Conservation (phyloP, 2,888 invertebrate genomes). For the Amiota mariae region DNA sequence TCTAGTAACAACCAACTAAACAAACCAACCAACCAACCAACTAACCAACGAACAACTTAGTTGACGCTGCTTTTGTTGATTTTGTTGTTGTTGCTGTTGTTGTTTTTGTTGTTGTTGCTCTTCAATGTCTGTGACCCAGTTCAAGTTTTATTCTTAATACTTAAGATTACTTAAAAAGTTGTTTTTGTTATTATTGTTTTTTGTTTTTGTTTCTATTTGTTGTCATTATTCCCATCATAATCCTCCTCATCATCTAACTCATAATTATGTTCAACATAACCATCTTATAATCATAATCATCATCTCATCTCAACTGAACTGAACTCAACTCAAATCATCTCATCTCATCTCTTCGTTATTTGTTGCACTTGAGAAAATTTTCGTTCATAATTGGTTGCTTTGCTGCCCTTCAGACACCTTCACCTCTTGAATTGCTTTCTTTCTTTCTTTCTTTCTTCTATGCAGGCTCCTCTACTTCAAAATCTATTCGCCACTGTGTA, state of each 20-base stretch:
- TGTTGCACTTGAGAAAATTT: constrained; percentile 59
- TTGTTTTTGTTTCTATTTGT: constrained; percentile 28
- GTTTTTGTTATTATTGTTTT: constrained; percentile 42
- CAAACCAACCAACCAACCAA: too few species aligned
- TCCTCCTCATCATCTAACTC: neutral
- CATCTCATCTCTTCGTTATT: constrained; percentile 19
- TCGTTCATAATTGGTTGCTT: constrained; percentile 60
- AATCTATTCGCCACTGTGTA: constrained; percentile 25
- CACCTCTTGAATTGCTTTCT: too few species aligned
- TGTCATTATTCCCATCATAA: constrained; percentile 48
- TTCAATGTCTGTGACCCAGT: constrained; percentile 61
- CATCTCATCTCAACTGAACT: too few species aligned
- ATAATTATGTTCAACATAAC: neutral
- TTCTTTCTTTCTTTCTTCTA: constrained; percentile 35
- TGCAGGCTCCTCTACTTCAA: constrained; percentile 32
- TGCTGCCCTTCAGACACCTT: too few species aligned
- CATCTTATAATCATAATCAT: too few species aligned
- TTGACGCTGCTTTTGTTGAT: neutral
- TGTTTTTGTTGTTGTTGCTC: neutral
- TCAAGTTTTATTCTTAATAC: constrained; percentile 55
- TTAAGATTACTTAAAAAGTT: constrained; percentile 53
- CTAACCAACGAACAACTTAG: too few species aligned
- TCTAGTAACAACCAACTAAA: too few species aligned
- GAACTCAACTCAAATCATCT: neutral
- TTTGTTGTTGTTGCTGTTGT: constrained; percentile 17